Conservation (phyloP, 2,888 invertebrate genomes). For the Catocala fraxini region DNA sequence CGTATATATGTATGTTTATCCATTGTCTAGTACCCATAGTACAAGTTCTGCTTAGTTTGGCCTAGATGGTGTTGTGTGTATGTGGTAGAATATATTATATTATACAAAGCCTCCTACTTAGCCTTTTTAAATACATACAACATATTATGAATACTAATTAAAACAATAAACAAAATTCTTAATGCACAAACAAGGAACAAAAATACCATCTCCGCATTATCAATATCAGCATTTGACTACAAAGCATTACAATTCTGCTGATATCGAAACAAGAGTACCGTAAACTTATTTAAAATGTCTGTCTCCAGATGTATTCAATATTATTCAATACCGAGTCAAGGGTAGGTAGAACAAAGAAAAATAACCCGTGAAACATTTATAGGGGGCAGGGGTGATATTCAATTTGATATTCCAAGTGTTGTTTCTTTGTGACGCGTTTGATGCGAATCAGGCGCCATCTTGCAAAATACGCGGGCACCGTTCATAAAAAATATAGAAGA, state of each 20-base stretch:
- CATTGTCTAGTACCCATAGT: no score
- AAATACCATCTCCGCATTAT: no score
- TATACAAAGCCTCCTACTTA: no score
- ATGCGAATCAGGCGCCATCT: slow-evolving; percentile 16
- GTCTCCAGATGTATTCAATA: slow-evolving; percentile 40
- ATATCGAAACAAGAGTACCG: not conserved
- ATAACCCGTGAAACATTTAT: slow-evolving; percentile 30
- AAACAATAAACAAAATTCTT: no score
- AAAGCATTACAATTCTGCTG: not conserved
- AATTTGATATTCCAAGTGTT: slow-evolving; percentile 44
- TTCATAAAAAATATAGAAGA: not conserved
- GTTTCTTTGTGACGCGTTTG: slow-evolving; percentile 47
- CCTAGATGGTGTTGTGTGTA: no score
- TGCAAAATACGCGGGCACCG: not conserved
- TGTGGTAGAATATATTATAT: no score
- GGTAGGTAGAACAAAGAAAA: slow-evolving; percentile 45
- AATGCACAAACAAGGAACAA: no score
- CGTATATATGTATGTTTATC: no score
- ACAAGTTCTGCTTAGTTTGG: no score
- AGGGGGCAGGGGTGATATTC: slow-evolving; percentile 42
- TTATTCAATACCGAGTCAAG: slow-evolving; percentile 31
- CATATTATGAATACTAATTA: no score
- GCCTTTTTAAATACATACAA: no score
- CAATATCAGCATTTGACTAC: no score
- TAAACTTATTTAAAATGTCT: slow-evolving; percentile 40